Percentiles rank a stretch among this genome's conserved stretches.
These are phyloP conservation scores for Papilio elwesi DNA, from an alignment of 2,888 invertebrate genomes.

Conservation along the genomic window DNA sequence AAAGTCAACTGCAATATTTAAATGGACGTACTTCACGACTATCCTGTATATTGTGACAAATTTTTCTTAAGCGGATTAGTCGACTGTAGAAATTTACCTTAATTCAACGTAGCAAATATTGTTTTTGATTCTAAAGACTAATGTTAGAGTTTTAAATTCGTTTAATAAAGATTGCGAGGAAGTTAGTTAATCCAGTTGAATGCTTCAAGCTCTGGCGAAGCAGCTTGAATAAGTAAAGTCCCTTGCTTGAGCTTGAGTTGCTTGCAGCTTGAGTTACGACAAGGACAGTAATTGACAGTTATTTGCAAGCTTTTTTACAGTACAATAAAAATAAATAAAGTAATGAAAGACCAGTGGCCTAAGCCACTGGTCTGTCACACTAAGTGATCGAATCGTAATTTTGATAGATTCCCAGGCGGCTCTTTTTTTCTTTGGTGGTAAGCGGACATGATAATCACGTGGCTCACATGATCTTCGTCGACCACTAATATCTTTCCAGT, in stretches of 20 bases:
- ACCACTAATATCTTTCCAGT: too few relatives aligned
- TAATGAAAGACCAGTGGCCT: neutral
- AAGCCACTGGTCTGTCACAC: too few relatives aligned
- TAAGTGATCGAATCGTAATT: neutral
- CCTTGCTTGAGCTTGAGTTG: slow-evolving; percentile 20
- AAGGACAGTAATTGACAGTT: slow-evolving; percentile 42
- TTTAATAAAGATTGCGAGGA: slow-evolving; percentile 62
- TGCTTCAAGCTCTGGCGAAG: slow-evolving; percentile 52
- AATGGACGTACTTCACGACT: neutral
- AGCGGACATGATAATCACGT: too few relatives aligned
- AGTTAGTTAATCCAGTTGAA: slow-evolving; percentile 70
- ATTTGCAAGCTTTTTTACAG: slow-evolving; percentile 10
- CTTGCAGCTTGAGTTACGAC: slow-evolving; percentile 47
- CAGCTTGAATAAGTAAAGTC: slow-evolving; percentile 49
- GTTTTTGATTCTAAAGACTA: slow-evolving; percentile 67
- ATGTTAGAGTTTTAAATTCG: slow-evolving; percentile 77
- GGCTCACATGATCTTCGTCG: too few relatives aligned
- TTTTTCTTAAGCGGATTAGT: slow-evolving; percentile 3
- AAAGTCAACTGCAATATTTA: neutral
- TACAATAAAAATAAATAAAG: neutral
- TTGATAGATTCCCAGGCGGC: too few relatives aligned
- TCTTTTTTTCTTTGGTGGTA: too few relatives aligned
- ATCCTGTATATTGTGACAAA: slow-evolving; percentile 4
- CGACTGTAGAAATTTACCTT: slow-evolving; percentile 17
- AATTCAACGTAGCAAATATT: slow-evolving; percentile 34